Conservation (phyloP, 2,888 invertebrate genomes). For the Lydus trimaculatus region DNA sequence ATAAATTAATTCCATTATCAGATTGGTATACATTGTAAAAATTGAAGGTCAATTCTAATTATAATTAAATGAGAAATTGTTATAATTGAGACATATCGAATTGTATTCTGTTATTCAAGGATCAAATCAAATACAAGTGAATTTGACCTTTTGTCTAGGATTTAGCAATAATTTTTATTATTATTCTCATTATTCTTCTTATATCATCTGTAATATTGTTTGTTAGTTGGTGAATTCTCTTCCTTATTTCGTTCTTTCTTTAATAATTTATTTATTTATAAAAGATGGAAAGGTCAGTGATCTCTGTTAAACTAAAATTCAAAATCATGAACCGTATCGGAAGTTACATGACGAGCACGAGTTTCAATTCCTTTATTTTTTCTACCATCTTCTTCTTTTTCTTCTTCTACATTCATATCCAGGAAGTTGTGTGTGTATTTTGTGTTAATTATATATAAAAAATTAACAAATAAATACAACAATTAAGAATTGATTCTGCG, state of each 20-base stretch:
- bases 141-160: not conserved
- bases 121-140: not conserved
- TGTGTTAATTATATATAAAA: too few relatives aligned
- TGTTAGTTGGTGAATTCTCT: not conserved
- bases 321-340: constrained; percentile 1
- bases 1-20: not conserved
- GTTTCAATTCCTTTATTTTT: not conserved
- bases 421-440: not conserved
- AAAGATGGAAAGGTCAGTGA: not conserved
- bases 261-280: not conserved
- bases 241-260: not conserved
- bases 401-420: not conserved
- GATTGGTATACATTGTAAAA: not conserved
- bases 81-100: not conserved
- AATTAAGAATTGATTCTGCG: too few relatives aligned
- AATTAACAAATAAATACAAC: too few relatives aligned
- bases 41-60: constrained; percentile 6
- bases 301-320: not conserved
- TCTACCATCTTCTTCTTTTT: not conserved
- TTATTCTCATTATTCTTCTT: too few relatives aligned
- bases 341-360: not conserved
- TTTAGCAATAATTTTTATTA: not conserved
- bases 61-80: not conserved
- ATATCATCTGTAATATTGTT: not conserved
- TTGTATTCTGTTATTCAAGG: not conserved